Conservation (phyloP, 1,140 invertebrate genomes). For the Yoshiicerus persimilis region DNA sequence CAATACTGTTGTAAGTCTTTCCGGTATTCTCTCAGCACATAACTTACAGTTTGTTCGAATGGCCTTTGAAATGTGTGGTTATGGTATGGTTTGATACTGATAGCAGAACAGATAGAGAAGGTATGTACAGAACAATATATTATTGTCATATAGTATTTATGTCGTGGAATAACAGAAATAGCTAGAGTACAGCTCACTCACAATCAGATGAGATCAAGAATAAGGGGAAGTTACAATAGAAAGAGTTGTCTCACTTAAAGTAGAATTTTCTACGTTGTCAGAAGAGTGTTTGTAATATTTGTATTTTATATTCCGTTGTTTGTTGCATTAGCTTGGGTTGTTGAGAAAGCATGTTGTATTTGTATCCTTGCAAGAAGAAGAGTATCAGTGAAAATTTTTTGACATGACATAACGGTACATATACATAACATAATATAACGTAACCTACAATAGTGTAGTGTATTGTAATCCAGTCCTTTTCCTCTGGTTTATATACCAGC, state of each 20-base stretch:
- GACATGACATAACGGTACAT: neutral
- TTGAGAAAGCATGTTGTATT: neutral
- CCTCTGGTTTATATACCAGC: neutral
- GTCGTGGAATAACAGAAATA: neutral
- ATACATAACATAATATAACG: neutral
- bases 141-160: neutral
- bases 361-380: neutral
- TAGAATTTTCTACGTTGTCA: neutral
- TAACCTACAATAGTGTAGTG: neutral
- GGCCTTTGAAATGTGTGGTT: neutral
- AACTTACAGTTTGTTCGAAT: neutral
- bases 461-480: neutral
- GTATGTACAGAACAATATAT: neutral
- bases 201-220: neutral
- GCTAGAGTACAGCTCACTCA: neutral
- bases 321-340: neutral
- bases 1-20: neutral
- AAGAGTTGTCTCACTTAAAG: neutral
- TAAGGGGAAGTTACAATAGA: too few species aligned
- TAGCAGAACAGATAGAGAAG: too few species aligned
- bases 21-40: neutral
- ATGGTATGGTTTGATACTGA: too few species aligned
- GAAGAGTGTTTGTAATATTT: neutral
- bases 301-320: neutral
- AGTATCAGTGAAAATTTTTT: neutral